These are phyloP conservation scores for Myotis planiceps DNA, from an alignment of 2,797 vertebrate genomes.

Conservation along the genomic window DNA sequence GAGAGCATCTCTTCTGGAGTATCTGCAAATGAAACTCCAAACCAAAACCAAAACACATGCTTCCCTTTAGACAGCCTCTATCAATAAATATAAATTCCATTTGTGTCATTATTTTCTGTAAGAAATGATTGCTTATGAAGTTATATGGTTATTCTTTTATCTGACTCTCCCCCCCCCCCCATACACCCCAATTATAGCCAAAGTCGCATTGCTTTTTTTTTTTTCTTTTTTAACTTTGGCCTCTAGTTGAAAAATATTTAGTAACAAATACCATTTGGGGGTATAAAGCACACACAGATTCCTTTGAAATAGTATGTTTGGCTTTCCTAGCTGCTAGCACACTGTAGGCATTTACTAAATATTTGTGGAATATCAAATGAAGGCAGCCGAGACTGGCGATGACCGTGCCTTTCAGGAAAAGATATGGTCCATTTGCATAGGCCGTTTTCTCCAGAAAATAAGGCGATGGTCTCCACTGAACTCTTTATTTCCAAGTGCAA, in stretches of 20 bases:
- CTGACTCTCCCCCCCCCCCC: rapidly evolving
- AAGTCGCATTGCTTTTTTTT: not conserved
- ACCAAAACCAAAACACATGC: not conserved
- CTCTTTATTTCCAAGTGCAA: slow-evolving; percentile 74
- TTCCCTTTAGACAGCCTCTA: not conserved
- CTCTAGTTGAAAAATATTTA: not conserved
- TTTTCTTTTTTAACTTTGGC: not conserved
- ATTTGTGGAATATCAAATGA: slow-evolving; percentile 59
- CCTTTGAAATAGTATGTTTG: not conserved
- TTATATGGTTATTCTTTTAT: not conserved
- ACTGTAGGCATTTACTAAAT: slow-evolving; percentile 50
- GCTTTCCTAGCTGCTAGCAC: not conserved
- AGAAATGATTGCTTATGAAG: slow-evolving; percentile 12
- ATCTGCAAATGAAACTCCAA: not conserved
- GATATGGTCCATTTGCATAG: slow-evolving; percentile 31
- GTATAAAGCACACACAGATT: not conserved
- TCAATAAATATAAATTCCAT: not conserved
- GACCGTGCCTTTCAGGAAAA: slow-evolving; percentile 16
- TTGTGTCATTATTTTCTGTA: not conserved
- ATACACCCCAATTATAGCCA: not conserved
- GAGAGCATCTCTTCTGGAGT: not conserved
- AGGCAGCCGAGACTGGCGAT: slow-evolving; percentile 29
- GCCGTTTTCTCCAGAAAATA: slow-evolving; percentile 53
- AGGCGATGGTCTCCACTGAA: slow-evolving; percentile 28
- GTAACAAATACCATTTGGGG: slow-evolving; percentile 24